Base-by-base conservation (phyloP, 2,888 invertebrate genomes). In the Sarcophaga variegata region DNA sequence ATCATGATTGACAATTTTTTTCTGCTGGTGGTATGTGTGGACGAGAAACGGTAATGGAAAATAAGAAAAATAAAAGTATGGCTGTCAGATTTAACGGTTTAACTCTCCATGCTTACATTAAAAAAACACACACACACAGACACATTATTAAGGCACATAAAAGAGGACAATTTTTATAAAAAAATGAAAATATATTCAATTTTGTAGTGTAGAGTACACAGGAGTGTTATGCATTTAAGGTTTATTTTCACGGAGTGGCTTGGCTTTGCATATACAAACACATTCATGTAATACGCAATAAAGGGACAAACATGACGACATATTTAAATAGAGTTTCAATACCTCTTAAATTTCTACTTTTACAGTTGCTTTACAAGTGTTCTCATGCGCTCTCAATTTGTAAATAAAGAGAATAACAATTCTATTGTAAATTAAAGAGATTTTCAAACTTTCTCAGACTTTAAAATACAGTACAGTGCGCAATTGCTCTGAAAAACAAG, bases 241-340 rank as follows among this genome's bases (percentile, higher is more conserved):
- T 0, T 37, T 8, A 8, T 37, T 37, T 10, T 37, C 37, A 8
- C 10, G 37, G 37, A 37, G 37, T 37, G 8, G 37, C 17, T 14
- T 54, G 17, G 14, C 4, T 54, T 14, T 14, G 54, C 17, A 54
- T 17, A 54, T 54, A 54, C 17, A 17, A 12, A 54, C 17, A 54
- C 54, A 17, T 12, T 1, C 54, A 54, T 54, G 4, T 54, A 12
- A 54, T 17, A 54, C 4, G 4, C 4, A 12, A 17, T 14, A 14
- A 54, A 88, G 81, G 83, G 89, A 88, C 88, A 88, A 85, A 69
- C 86, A 70, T 83, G 86, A 87, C 84, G 76, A 84, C 75, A 81
- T 74, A 81, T 60, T 83, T 83, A 64, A 74, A 78, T 77, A 83
- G 79, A 74, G 37, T 10, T 37, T 37, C 37, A 37, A 37, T 37